Conservation (phyloP, 1,140 invertebrate species). For the Adelges cooleyi region DNA sequence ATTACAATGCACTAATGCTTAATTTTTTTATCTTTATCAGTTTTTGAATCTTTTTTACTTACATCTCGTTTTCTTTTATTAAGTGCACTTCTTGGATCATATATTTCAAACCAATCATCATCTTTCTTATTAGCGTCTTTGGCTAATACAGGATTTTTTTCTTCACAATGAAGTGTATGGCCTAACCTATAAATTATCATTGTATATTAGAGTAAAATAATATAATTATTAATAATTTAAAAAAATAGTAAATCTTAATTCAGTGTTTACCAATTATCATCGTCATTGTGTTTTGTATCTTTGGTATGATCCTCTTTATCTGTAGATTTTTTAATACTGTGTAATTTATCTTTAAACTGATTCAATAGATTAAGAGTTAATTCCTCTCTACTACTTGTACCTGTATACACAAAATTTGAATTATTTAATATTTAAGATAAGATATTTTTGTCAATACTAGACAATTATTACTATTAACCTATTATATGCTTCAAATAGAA, state of each 20-base stretch:
- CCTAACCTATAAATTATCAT: slow-evolving; percentile 59
- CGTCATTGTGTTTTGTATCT: not conserved
- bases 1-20: no score
- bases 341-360: slow-evolving; percentile 6
- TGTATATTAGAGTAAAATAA: no score
- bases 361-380: slow-evolving; percentile 12
- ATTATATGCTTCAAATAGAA: no score
- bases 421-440: not conserved
- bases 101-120: slow-evolving; percentile 93
- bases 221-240: no score
- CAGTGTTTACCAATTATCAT: slow-evolving; percentile 23
- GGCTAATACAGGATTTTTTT: slow-evolving; percentile 63
- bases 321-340: not conserved
- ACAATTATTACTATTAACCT: no score
- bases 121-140: slow-evolving; percentile 90
- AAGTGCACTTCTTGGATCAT: slow-evolving; percentile 87
- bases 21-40: slow-evolving; percentile 3
- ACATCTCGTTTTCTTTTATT: slow-evolving; percentile 74
- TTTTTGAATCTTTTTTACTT: slow-evolving; percentile 37
- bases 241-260: no score
- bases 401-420: not conserved
- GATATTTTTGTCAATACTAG: no score
- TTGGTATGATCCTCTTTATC: not conserved
- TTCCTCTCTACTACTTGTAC: slow-evolving; percentile 1
- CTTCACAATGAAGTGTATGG: slow-evolving; percentile 68